phyloP scores from a whole-genome alignment of 2,888 invertebrate species.

The Imbricaverruca yamaguchii region DNA sequence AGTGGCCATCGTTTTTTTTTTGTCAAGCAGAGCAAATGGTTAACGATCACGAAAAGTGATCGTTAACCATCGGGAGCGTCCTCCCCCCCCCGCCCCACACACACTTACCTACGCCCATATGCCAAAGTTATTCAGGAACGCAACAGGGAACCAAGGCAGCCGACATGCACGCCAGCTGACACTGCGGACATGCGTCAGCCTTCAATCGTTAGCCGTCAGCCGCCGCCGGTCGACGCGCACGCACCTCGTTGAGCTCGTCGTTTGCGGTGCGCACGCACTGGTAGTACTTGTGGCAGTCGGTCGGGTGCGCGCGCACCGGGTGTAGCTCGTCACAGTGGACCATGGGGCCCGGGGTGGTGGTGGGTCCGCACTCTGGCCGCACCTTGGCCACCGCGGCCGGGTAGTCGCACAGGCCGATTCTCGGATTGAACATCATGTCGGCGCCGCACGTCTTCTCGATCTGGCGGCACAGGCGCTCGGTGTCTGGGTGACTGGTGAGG shows the following conservation, averaged over 20 bases:
- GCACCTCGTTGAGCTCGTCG: constrained; percentile 46
- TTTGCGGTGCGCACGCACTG: constrained; percentile 50
- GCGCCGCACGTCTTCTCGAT: constrained; percentile 59
- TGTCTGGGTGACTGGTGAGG: too few relatives aligned
- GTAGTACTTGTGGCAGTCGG: constrained; percentile 60
- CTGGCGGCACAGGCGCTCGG: constrained; percentile 37
- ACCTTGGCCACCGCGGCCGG: constrained; percentile 50
- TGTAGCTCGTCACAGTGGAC: constrained; percentile 45
- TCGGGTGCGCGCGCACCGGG: constrained; percentile 54
- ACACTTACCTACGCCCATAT: too few relatives aligned
- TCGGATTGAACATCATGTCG: constrained; percentile 59
- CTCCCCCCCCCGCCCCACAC: too few relatives aligned
- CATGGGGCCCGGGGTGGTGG: constrained; percentile 10
- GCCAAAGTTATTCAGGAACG: too few relatives aligned
- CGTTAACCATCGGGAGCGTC: too few relatives aligned
- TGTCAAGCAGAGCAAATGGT: too few relatives aligned
- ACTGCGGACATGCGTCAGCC: too few relatives aligned
- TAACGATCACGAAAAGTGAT: too few relatives aligned
- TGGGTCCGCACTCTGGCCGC: constrained; percentile 52
- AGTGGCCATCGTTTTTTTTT: too few relatives aligned
- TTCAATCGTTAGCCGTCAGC: too few relatives aligned
- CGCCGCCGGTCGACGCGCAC: constrained; percentile 39
- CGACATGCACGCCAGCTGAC: too few relatives aligned
- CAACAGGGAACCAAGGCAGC: too few relatives aligned
- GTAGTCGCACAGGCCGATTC: constrained; percentile 56